A percentile compares a stretch with the other conserved stretches of the same genome.
phyloP scores from a whole-genome alignment of 2,888 invertebrate genomes.

The Oxycera nigricornis region DNA sequence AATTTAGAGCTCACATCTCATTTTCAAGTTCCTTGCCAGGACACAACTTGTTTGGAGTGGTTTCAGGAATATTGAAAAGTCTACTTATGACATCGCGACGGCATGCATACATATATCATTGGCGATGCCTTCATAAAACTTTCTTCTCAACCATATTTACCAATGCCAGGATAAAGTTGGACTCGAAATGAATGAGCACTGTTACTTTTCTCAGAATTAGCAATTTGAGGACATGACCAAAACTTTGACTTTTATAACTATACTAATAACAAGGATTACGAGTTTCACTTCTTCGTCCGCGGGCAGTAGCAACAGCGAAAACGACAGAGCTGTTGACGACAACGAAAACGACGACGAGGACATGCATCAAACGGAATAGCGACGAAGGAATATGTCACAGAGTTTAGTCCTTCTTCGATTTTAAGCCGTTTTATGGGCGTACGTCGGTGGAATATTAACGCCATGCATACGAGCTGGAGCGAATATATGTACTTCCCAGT shows the following conservation, averaged over 20 bases:
- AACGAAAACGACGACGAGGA: neutral
- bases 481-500: neutral
- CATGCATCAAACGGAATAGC: conserved; percentile 10
- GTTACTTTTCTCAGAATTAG: conserved; percentile 9
- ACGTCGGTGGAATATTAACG: conserved; percentile 16
- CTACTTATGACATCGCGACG: neutral
- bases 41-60: neutral
- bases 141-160: conserved; percentile 7
- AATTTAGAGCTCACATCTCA: conserved; percentile 5
- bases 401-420: conserved; percentile 18
- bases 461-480: neutral
- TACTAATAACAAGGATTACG: conserved; percentile 19
- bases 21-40: neutral
- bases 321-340: neutral
- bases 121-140: neutral
- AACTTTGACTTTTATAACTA: conserved; percentile 27
- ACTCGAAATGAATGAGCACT: conserved; percentile 1
- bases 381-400: conserved; percentile 17
- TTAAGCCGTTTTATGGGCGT: conserved; percentile 22
- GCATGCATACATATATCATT: neutral
- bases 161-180: neutral
- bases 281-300: neutral
- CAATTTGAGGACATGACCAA: conserved; percentile 13
- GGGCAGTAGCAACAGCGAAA: neutral
- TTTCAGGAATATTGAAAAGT: conserved; percentile 16